phyloP scores from a whole-genome alignment of 2,113 vertebrate species.

The Misgurnus anguillicaudatus region DNA sequence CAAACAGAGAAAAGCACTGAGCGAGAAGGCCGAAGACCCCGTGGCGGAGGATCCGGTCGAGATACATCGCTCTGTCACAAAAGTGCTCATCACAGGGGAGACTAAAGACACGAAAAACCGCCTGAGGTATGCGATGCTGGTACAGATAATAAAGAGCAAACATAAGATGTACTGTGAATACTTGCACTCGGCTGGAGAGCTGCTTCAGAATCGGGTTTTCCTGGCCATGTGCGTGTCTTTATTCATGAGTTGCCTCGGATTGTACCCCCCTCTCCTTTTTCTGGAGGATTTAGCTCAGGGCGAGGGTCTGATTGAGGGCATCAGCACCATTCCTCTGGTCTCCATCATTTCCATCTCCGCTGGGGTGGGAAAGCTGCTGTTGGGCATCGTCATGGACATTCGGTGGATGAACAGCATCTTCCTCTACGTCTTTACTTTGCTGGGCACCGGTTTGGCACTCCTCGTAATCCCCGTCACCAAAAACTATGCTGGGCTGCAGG shows the following conservation, averaged over 20 bases:
- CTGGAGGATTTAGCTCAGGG: constrained; percentile 87
- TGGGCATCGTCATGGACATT: constrained; percentile 84
- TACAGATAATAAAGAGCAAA: constrained; percentile 75
- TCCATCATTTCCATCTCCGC: constrained; percentile 83
- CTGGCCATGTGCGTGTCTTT: constrained; percentile 81
- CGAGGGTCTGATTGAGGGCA: constrained; percentile 73
- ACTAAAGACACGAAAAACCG: constrained; percentile 43
- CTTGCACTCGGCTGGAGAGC: constrained; percentile 69
- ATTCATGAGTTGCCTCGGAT: constrained; percentile 83
- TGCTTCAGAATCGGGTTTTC: constrained; percentile 83
- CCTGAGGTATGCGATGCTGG: constrained; percentile 44
- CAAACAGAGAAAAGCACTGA: constrained; percentile 65
- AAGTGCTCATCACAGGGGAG: constrained; percentile 50
- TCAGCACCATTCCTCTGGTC: constrained; percentile 78
- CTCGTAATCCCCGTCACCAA: constrained; percentile 82
- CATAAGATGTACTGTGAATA: constrained; percentile 80
- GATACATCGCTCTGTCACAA: constrained; percentile 42
- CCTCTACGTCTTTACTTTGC: constrained; percentile 79
- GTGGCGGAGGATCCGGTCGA: constrained; percentile 37
- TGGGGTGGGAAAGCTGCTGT: constrained; percentile 78
- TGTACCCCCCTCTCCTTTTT: constrained; percentile 82
- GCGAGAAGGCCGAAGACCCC: constrained; percentile 59
- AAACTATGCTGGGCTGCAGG: constrained; percentile 75
- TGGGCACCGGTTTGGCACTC: constrained; percentile 74
- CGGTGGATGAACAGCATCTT: constrained; percentile 82